phyloP scores from a whole-genome alignment of 2,113 vertebrate species.

The Plectropomus leopardus region DNA sequence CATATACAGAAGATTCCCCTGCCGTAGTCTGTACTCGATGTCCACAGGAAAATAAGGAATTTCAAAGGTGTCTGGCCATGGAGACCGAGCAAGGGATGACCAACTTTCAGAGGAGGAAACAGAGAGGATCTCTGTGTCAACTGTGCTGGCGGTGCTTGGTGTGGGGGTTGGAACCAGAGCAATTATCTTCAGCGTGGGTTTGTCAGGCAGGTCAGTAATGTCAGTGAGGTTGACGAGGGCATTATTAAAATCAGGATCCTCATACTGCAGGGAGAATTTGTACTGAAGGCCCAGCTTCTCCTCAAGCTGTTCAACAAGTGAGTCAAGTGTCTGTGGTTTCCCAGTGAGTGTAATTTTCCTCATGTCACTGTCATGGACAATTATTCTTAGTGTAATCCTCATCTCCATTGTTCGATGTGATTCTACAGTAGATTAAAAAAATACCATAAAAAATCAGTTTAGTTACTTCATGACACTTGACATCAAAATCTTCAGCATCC shows the following conservation, averaged over 20 bases:
- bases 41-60: not conserved
- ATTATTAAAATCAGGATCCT: conserved; percentile 22
- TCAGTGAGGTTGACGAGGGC: conserved; percentile 13
- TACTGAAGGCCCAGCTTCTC: conserved; percentile 1
- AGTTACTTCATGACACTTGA: conserved; percentile 6
- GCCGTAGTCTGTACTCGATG: not conserved
- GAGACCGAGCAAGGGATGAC: not conserved
- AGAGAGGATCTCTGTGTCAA: conserved; percentile 1
- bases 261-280: conserved; percentile 1
- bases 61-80: not conserved
- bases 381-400: not conserved
- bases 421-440: not conserved
- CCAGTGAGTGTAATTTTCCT: not conserved
- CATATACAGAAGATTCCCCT: not conserved
- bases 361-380: not conserved
- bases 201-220: conserved; percentile 17
- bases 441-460: not conserved
- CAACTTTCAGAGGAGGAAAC: not conserved
- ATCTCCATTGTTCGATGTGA: not conserved
- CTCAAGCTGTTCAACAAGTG: conserved; percentile 2
- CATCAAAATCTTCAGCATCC: not conserved
- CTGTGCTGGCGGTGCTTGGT: not conserved
- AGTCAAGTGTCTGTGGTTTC: conserved; percentile 1
- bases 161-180: conserved; percentile 6
- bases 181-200: conserved; percentile 13